A percentile compares a stretch with the other conserved stretches of the same genome.
Conservation (phyloP, 1,140 invertebrate genomes). For the Hermetia illucens region DNA sequence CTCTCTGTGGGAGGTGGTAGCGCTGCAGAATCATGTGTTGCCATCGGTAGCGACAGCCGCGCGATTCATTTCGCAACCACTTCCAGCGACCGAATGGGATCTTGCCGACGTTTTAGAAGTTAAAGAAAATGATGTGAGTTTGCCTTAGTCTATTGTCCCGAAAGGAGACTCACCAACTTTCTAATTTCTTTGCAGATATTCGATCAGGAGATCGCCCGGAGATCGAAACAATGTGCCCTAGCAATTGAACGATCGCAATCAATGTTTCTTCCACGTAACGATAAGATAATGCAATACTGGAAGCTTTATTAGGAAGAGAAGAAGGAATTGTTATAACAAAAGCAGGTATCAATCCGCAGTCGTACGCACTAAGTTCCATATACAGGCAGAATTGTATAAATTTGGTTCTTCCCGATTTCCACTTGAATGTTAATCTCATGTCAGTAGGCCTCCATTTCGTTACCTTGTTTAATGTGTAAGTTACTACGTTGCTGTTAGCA, state of each 20-base stretch:
- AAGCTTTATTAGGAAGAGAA: constrained; percentile 20
- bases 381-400: too few species aligned
- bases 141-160: not conserved
- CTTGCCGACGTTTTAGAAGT: constrained; percentile 43
- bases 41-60: constrained; percentile 53
- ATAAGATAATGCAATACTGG: constrained; percentile 38
- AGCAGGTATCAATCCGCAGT: too few species aligned
- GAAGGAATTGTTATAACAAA: too few species aligned
- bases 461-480: too few species aligned
- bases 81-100: constrained; percentile 54
- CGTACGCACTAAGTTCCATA: too few species aligned
- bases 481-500: too few species aligned
- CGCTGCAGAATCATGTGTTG: constrained; percentile 59
- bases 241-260: constrained; percentile 44
- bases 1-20: constrained; percentile 81
- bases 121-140: constrained; percentile 38
- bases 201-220: constrained; percentile 45
- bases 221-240: constrained; percentile 42
- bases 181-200: constrained; percentile 36
- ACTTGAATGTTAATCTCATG: too few species aligned
- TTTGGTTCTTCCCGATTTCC: too few species aligned
- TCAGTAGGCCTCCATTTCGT: too few species aligned
- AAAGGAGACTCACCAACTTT: not conserved
- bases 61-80: constrained; percentile 45
- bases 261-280: constrained; percentile 32